These are phyloP conservation scores for Brachionus koreanus DNA, from an alignment of 1,140 invertebrate genomes.

Conservation along the genomic window DNA sequence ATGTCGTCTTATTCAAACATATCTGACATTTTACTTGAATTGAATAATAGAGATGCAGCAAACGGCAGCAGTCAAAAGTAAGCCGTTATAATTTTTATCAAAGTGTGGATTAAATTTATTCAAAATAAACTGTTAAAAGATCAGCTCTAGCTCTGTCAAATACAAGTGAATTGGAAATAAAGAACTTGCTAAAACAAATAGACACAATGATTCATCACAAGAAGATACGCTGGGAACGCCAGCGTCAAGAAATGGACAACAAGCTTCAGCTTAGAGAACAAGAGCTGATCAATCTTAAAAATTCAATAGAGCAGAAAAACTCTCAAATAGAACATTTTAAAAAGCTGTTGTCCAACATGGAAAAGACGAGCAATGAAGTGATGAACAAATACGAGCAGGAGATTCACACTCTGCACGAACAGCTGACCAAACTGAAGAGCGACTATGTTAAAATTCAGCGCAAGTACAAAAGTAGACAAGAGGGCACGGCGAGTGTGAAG, in stretches of 20 bases:
- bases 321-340: slow-evolving; percentile 28
- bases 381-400: slow-evolving; percentile 42
- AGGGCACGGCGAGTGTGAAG: background rate
- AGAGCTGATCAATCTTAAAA: background rate
- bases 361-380: background rate
- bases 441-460: slow-evolving; percentile 14
- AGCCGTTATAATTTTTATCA: too few species aligned
- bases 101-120: too few species aligned
- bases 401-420: background rate
- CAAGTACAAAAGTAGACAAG: background rate
- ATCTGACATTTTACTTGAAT: slow-evolving; percentile 29
- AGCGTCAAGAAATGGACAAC: slow-evolving; percentile 32
- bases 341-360: slow-evolving; percentile 13
- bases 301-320: slow-evolving; percentile 22
- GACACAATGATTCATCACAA: slow-evolving; percentile 41
- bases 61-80: slow-evolving; percentile 33
- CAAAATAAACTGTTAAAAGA: background rate
- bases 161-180: slow-evolving; percentile 28
- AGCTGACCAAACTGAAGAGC: slow-evolving; percentile 1
- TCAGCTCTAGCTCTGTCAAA: slow-evolving; percentile 32
- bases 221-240: slow-evolving; percentile 26
- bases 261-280: slow-evolving; percentile 31
- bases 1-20: slow-evolving; percentile 33
- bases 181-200: slow-evolving; percentile 36
- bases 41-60: slow-evolving; percentile 29